A percentile compares a stretch with the other conserved stretches of the same genome.
These are phyloP conservation scores for Camponotus floridanus DNA, from an alignment of 1,140 invertebrate genomes.

Conservation along the genomic window DNA sequence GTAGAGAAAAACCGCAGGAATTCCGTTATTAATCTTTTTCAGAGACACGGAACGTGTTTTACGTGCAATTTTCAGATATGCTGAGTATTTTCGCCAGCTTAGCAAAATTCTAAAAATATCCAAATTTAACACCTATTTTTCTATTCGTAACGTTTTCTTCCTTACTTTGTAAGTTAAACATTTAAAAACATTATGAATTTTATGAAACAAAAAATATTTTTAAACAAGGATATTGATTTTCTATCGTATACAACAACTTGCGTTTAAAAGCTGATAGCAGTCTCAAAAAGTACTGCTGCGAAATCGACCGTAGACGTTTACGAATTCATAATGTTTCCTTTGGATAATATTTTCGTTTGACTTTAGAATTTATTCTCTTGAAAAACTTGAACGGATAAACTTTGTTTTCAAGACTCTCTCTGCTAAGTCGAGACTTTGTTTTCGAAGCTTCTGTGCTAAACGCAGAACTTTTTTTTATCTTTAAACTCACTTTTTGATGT, in stretches of 20 bases:
- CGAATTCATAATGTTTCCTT: slow-evolving; percentile 30
- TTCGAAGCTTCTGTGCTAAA: slow-evolving; percentile 1
- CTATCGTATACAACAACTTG: background rate
- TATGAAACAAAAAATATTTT: background rate
- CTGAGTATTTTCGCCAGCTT: slow-evolving; percentile 1
- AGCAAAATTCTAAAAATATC: slow-evolving; percentile 11
- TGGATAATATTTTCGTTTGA: slow-evolving; percentile 44
- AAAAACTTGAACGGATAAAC: slow-evolving; percentile 41
- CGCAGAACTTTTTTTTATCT: slow-evolving; percentile 1
- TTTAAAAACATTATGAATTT: background rate
- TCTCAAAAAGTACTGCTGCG: background rate
- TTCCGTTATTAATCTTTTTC: slow-evolving; percentile 60
- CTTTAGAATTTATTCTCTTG: slow-evolving; percentile 28
- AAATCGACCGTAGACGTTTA: slow-evolving; percentile 5
- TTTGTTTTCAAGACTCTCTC: slow-evolving; percentile 16
- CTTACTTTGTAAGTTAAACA: background rate
- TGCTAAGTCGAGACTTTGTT: slow-evolving; percentile 9
- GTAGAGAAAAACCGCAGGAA: slow-evolving; percentile 49
- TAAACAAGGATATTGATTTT: background rate
- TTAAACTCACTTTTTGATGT: background rate
- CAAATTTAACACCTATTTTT: background rate
- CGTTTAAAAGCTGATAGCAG: background rate
- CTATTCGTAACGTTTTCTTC: background rate
- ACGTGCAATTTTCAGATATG: slow-evolving; percentile 39
- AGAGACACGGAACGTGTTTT: slow-evolving; percentile 41